Percentiles rank a stretch among this genome's conserved stretches.
phyloP scores from a whole-genome alignment of 2,888 invertebrate genomes.

The Pheosia gnoma region DNA sequence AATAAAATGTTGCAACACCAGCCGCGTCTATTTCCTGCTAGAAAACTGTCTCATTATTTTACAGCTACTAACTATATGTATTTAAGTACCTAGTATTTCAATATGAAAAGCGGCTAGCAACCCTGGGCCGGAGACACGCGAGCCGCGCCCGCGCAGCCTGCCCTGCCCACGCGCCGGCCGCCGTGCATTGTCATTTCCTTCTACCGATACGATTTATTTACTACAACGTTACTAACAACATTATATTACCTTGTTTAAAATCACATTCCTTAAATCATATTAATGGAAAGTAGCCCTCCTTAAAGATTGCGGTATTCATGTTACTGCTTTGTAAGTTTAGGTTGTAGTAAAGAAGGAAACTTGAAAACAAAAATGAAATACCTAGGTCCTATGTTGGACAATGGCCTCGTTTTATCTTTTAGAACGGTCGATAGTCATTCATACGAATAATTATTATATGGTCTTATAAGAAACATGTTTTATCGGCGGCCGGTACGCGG shows the following conservation, averaged over 20 bases:
- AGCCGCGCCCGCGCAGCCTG: conserved; percentile 47
- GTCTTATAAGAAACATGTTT: conserved; percentile 36
- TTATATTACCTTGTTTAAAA: not conserved
- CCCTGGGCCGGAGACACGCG: conserved; percentile 43
- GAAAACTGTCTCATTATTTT: not conserved
- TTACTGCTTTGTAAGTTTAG: too few relatives aligned
- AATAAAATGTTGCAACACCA: too few relatives aligned
- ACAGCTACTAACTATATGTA: not conserved
- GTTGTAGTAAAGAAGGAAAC: too few relatives aligned
- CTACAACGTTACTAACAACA: conserved; percentile 9
- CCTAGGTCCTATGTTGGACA: not conserved
- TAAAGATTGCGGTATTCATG: too few relatives aligned
- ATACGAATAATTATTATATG: conserved; percentile 3
- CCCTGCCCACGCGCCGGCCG: conserved; percentile 50
- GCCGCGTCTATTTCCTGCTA: too few relatives aligned
- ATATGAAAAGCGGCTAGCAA: conserved; percentile 23
- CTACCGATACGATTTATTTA: conserved; percentile 40
- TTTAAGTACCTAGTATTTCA: not conserved
- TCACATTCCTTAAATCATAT: not conserved
- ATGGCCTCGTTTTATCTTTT: not conserved
- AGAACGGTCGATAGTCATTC: not conserved
- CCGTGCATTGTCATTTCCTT: conserved; percentile 45
- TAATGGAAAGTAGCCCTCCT: too few relatives aligned
- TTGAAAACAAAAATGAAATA: too few relatives aligned
- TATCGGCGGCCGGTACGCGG: conserved; percentile 37